A percentile compares a stretch with the other conserved stretches of the same genome.
These are phyloP conservation scores for Pheosia tremula DNA, from an alignment of 2,888 invertebrate species.

Conservation along the genomic window DNA sequence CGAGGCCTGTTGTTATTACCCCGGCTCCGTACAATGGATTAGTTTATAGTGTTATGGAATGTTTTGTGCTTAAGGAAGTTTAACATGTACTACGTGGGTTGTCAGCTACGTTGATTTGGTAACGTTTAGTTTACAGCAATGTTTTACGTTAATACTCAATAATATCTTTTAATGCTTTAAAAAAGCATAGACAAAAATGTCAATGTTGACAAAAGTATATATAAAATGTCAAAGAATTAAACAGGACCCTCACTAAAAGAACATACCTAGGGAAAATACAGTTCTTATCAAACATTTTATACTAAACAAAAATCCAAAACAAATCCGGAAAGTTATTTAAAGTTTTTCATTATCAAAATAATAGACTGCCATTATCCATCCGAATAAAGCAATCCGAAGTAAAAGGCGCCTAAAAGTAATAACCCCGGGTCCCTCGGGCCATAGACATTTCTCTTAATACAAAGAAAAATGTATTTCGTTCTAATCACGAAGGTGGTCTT, in stretches of 20 bases:
- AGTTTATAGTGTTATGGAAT: neutral
- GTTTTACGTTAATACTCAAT: neutral
- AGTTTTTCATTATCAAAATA: neutral
- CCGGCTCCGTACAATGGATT: neutral
- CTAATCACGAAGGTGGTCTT: constrained; percentile 40
- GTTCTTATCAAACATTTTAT: too few species aligned
- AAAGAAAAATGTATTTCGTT: constrained; percentile 30
- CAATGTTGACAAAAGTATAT: too few species aligned
- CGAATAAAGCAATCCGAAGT: neutral
- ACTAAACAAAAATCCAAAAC: too few species aligned
- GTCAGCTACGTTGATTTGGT: neutral
- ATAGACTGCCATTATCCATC: neutral
- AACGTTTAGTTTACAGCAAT: neutral
- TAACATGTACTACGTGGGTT: neutral
- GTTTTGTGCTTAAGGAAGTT: neutral
- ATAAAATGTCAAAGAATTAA: too few species aligned
- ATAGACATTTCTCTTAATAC: constrained; percentile 18
- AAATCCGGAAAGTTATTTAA: neutral
- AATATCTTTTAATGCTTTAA: too few species aligned
- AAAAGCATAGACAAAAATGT: too few species aligned
- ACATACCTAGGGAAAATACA: too few species aligned
- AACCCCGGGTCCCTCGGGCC: constrained; percentile 17
- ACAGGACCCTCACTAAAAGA: too few species aligned
- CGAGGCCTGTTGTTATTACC: neutral
- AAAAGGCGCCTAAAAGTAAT: constrained; percentile 14